Evolutionary conservation across 2,113 vertebrate species (phyloP), one percentile per base, ranked within the genome.

Genomic region (Indicator maculatus): DNA sequence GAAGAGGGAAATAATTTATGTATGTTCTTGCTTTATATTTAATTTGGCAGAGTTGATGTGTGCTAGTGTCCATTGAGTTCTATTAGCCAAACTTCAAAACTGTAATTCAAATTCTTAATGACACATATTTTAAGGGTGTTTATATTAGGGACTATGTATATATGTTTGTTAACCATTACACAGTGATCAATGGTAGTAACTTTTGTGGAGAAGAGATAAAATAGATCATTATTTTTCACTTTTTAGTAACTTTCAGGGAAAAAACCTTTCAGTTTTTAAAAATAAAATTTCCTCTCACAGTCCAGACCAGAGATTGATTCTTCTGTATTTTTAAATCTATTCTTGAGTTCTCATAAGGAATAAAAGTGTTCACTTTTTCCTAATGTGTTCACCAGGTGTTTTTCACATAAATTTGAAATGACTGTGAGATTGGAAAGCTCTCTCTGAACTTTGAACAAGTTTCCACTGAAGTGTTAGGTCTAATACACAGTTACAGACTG

Each of bases 351-450:
- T 94, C 21, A 24, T 74, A 78, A 72, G 65, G 80, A 90, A 90
- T 79, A 91, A 93, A 82, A 63, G 36, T 63, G 16, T 90, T 96
- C 91, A 95, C 0, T 88, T 91, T 97, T 93, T 96, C 94, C 95
- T 95, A 95, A 93, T 95, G 44, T 86, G 24, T 83, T 94, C 90
- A 90, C 89, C 91, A 96, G 95, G 90, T 95, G 91, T 72, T 94
- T 86, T 93, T 91, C 44, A 82, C 76, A 95, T 90, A 88, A 86
- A 72, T 90, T 53, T 78, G 30, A 91, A 94, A 81, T 61, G 73
- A 26, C 55, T 86, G 41, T 44, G 64, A 39, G n/a, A 78, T 83
- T 96, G 83, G 91, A 94, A 95, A 86, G 52, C 38, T 90, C 61
- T 61, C 5, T 44, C 58, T 75, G 64, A 90, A 75, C 59, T 83